Base-by-base conservation (phyloP, 2,113 vertebrate species). In the Gallinago undulata region DNA sequence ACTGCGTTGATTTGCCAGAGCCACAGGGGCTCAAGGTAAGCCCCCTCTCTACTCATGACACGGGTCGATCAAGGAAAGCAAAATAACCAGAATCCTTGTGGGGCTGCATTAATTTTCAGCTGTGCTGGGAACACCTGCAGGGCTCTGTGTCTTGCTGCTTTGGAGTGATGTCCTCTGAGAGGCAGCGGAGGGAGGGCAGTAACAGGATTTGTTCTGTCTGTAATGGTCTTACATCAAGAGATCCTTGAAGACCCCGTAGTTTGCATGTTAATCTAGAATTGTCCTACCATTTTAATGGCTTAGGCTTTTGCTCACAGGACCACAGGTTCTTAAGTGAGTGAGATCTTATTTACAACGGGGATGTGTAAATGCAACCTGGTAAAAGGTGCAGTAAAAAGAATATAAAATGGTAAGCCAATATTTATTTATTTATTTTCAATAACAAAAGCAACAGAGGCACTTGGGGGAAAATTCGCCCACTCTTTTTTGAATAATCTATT, bases 101-200 rank as follows among this genome's bases (percentile, higher is more conserved):
- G 12, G 25, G 5, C n/a, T 1, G 1, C 8, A 4, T 4, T 24
- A 56, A 18, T 77, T 84, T 72, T 53, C 72, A 73, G 41, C 25
- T 56, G 15, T 18, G 21, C 18, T 33, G n/a, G 25, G 45, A 62
- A 3, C 21, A 13, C 19, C 12, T 5, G 9, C 0, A 4, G 35
- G 24, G 6, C 7, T 88, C 16, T 43, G n/a, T 15, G 18, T 55
- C 37, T 62, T 45, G 19, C 62, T 75, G 33, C 16, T 35, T 47
- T 7, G 74, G 33, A 83, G 45, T 47, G 28, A 10, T 28, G 12
- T 24, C 22, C n/a, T 83, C 45, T 53, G 30, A 33, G 48, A 66
- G 19, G 21, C 3, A 8, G 30, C 1, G 11, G 16, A 53, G 28
- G 48, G 21, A 76, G 13, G 21, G 6, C 45, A 67, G 31, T 24